phyloP scores from a whole-genome alignment of 2,888 invertebrate genomes.

The Oeneis ivallda region DNA sequence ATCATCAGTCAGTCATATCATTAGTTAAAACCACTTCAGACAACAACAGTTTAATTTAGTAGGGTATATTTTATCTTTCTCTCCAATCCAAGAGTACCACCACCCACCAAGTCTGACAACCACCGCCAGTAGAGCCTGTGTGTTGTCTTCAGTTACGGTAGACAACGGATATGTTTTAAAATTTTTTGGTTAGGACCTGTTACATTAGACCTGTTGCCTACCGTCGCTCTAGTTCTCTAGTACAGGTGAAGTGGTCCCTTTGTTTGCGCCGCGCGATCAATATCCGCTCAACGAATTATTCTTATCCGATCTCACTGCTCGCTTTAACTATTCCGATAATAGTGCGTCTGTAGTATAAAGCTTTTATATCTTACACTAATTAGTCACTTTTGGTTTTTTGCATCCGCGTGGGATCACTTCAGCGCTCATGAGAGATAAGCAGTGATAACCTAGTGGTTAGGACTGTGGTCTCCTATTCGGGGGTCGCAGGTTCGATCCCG shows the following conservation, averaged over 20 bases:
- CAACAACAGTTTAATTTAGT: no score
- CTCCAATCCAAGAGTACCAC: no score
- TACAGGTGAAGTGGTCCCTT: slow-evolving; percentile 46
- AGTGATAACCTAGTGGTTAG: no score
- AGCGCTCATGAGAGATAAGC: no score
- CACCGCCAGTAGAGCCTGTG: no score
- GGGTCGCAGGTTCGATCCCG: no score
- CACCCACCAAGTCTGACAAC: no score
- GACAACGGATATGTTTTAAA: not conserved
- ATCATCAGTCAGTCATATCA: no score
- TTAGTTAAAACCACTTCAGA: no score
- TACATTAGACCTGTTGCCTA: slow-evolving; percentile 40
- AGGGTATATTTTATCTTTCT: no score
- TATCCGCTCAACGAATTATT: slow-evolving; percentile 52
- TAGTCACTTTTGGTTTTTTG: not conserved
- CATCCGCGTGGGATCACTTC: not conserved
- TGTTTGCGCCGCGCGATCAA: slow-evolving; percentile 62
- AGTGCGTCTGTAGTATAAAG: slow-evolving; percentile 2
- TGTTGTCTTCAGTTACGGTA: no score
- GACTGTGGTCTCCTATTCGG: no score
- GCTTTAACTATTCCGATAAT: not conserved
- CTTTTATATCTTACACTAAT: not conserved
- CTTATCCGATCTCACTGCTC: slow-evolving; percentile 18
- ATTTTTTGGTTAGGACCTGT: slow-evolving; percentile 31
- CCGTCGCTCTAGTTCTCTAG: slow-evolving; percentile 24